Evolutionary conservation across 2,113 vertebrate genomes (phyloP), one percentile per base, ranked within the genome.

Genomic region (Microcebus lehilahytsara): DNA sequence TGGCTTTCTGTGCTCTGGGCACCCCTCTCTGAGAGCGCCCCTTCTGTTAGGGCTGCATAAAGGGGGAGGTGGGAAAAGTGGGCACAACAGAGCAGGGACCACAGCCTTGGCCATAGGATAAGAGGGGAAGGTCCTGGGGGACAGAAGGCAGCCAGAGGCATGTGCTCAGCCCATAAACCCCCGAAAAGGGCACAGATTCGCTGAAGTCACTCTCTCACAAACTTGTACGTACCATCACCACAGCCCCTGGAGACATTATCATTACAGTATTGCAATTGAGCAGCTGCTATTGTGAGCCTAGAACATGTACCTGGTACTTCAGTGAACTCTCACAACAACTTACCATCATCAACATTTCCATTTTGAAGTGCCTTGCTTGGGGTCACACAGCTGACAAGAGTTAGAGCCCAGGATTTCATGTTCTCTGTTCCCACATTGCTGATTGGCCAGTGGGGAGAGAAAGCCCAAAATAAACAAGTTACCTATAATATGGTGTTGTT

Each of bases 1-100:
- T 97, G 91, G 80, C 92, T 92, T 95, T 95, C 95, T 97, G 95
- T 85, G 72, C 93, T 46, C 81, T n/a, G 32, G 84, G 42, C 19
- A 69, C n/a, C 75, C 30, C 49, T 91, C 96, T 86, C 89, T 94
- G 51, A 93, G 74, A 95, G 69, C 34, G 17, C 62, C 51, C 16
- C 40, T 92, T 72, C 49, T 93, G 51, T 1, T 80, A 64, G 78
- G 60, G 42, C 69, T 9, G 60, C 42, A 67, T 74, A 69, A 80
- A 60, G 62, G 40, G 25, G 42, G 9, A 4, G 30, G 4, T 23
- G n/a, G 74, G 89, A 93, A 77, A 46, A 74, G 37, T 72, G 71
- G 32, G 32, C 56, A 4, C 34, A 49, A 32, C 62, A 84, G 53
- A 53, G 27, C 72, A 89, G 49, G 78, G 53, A 37, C 23, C 72